Conservation (phyloP, 2,888 invertebrate genomes). For the Drosophila mercatorum region DNA sequence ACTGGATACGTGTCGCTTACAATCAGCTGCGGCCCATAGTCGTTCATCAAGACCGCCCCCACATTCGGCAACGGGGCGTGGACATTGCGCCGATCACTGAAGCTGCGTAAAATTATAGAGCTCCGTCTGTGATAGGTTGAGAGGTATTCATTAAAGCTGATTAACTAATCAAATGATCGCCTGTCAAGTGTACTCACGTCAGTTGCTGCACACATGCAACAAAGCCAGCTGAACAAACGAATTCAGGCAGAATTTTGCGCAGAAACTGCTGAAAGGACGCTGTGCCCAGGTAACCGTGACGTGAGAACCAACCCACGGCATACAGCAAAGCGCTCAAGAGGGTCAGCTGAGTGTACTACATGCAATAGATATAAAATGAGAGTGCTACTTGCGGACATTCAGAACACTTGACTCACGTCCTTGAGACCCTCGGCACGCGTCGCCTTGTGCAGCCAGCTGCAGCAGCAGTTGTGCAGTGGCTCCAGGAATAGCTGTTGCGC, state of each 20-base stretch:
- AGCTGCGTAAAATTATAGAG: constrained; percentile 77
- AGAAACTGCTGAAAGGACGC: constrained; percentile 72
- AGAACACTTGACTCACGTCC: constrained; percentile 70
- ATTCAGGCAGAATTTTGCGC: constrained; percentile 77
- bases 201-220: constrained; percentile 67
- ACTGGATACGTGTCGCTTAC: constrained; percentile 82
- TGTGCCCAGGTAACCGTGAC: constrained; percentile 50
- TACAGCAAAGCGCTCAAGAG: constrained; percentile 79
- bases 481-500: constrained; percentile 72
- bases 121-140: constrained; percentile 57
- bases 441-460: constrained; percentile 83
- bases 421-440: constrained; percentile 62
- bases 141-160: constrained; percentile 34
- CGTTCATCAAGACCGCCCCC: constrained; percentile 80
- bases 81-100: constrained; percentile 80
- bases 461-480: constrained; percentile 80
- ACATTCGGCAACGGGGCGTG: constrained; percentile 82
- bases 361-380: constrained; percentile 41
- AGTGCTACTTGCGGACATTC: not conserved
- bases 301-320: constrained; percentile 76
- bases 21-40: constrained; percentile 80
- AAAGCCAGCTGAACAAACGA: constrained; percentile 77
- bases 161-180: constrained; percentile 19
- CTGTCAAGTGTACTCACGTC: constrained; percentile 67
- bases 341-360: constrained; percentile 82